Conservation (phyloP, 2,113 vertebrate species). For the Patagioenas fasciata region DNA sequence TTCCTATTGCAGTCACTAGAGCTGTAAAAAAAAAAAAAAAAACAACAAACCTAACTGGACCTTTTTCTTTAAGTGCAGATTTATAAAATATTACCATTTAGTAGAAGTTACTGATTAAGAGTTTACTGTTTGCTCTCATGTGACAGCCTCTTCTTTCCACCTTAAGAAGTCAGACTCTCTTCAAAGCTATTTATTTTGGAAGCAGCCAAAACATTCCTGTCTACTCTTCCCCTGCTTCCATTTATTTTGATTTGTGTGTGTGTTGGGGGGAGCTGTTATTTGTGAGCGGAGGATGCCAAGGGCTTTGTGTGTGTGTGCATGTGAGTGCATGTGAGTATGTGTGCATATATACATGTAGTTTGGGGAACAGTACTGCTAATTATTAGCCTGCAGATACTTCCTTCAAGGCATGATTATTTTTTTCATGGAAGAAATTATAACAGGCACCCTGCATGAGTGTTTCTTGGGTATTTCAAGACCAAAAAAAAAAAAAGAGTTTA, state of each 20-base stretch:
- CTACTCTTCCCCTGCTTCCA: neutral
- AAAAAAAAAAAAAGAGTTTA: too few species aligned
- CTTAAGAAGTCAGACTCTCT: neutral
- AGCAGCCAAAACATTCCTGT: neutral
- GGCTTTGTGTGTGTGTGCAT: neutral
- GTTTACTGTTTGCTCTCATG: neutral
- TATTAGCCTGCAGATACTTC: neutral
- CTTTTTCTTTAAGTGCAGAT: neutral
- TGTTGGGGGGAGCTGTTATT: rapidly evolving
- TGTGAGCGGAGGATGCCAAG: neutral
- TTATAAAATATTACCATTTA: neutral
- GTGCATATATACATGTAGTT: neutral
- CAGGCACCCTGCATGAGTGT: rapidly evolving
- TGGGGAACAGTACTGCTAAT: neutral
- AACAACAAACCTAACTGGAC: neutral
- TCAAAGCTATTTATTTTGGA: neutral
- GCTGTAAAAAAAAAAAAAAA: neutral
- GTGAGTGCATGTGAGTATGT: rapidly evolving
- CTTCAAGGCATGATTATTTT: neutral
- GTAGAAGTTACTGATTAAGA: neutral
- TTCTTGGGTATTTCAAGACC: neutral
- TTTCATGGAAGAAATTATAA: neutral
- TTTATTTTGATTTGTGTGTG: neutral
- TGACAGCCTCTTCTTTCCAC: neutral
- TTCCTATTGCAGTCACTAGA: neutral